Evolutionary conservation across 2,888 invertebrate species (phyloP).

Genomic region (Tigriopus californicus): DNA sequence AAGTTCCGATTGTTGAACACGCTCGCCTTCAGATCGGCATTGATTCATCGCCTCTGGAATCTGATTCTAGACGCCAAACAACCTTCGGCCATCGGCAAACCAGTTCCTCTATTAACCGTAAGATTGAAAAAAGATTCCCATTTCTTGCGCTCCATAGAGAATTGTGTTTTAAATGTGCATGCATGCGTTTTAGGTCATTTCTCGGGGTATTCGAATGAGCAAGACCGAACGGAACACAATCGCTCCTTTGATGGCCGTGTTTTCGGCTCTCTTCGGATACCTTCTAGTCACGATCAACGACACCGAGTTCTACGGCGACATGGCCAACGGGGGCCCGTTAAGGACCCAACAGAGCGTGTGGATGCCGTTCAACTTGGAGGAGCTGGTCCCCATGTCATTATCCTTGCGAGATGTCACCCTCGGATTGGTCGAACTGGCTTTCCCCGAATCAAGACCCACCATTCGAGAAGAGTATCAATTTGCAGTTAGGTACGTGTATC

Average conservation of each 20-base stretch:
- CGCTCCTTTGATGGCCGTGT: slow-evolving; percentile 57
- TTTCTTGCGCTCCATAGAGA: no score
- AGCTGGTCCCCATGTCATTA: slow-evolving; percentile 49
- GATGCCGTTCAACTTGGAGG: slow-evolving; percentile 47
- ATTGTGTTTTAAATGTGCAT: no score
- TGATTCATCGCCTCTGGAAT: slow-evolving; percentile 55
- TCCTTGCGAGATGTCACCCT: slow-evolving; percentile 58
- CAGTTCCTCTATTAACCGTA: slow-evolving; percentile 9
- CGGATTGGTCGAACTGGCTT: slow-evolving; percentile 66
- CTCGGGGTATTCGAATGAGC: slow-evolving; percentile 42
- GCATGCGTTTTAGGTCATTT: slow-evolving; percentile 43
- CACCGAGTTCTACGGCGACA: slow-evolving; percentile 48
- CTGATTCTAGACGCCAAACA: slow-evolving; percentile 31
- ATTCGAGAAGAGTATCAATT: slow-evolving; percentile 24
- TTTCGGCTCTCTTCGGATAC: slow-evolving; percentile 60
- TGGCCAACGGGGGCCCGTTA: background rate
- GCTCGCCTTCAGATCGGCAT: slow-evolving; percentile 54
- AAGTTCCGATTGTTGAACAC: slow-evolving; percentile 62
- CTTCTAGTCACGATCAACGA: slow-evolving; percentile 66
- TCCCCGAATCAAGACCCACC: slow-evolving; percentile 51
- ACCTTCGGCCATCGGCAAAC: slow-evolving; percentile 31
- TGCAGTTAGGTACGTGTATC: slow-evolving; percentile 23
- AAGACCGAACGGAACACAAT: slow-evolving; percentile 44
- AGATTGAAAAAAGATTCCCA: no score
- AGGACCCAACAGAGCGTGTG: background rate